Conservation (phyloP, 2,888 invertebrate genomes). For the Schizaphis graminum region DNA sequence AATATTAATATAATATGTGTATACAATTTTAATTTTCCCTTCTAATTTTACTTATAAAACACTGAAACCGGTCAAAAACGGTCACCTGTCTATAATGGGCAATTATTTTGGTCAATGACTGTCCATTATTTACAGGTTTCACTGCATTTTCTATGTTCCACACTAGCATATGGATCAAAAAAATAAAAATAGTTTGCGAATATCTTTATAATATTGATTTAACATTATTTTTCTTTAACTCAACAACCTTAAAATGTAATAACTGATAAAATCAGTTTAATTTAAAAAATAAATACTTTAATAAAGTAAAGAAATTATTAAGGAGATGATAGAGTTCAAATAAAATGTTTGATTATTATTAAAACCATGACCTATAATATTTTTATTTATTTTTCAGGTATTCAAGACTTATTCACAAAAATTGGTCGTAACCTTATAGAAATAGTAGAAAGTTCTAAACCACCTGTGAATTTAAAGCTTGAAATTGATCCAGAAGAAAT, state of each 20-base stretch:
- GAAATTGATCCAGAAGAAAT: conserved; percentile 59
- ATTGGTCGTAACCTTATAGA: conserved; percentile 56
- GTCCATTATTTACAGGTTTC: too few species aligned
- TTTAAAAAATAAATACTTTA: too few species aligned
- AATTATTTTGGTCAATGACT: too few species aligned
- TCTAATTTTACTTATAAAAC: too few species aligned
- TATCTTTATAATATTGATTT: not conserved
- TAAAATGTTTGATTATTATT: not conserved
- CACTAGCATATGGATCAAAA: not conserved
- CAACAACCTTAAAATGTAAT: too few species aligned
- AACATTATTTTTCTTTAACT: too few species aligned
- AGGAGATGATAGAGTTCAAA: not conserved
- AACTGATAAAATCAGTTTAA: too few species aligned
- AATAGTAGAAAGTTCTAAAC: conserved; percentile 54
- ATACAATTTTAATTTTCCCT: too few species aligned
- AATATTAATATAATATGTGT: too few species aligned
- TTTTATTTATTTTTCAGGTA: conserved; percentile 72
- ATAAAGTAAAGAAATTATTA: not conserved
- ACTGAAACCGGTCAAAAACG: too few species aligned
- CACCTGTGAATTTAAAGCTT: conserved; percentile 57
- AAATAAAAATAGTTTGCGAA: not conserved
- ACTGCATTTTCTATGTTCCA: not conserved
- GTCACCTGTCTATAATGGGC: too few species aligned
- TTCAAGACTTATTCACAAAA: conserved; percentile 79
- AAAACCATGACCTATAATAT: not conserved